phyloP scores from a whole-genome alignment of 2,113 vertebrate genomes.

The Pygoscelis antarcticus region DNA sequence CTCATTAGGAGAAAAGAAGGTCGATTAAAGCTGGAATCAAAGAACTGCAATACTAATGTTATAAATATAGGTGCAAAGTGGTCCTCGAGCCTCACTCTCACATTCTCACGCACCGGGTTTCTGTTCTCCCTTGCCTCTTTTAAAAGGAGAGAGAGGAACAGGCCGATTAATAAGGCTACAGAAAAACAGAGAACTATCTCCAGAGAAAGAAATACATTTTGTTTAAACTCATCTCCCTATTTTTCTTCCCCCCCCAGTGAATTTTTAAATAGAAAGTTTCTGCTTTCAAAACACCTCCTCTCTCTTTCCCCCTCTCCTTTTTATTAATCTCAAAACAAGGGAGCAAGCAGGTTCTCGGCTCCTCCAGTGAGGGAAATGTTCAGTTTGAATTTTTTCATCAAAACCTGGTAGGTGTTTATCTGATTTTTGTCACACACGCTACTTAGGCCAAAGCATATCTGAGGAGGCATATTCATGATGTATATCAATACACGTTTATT shows the following conservation, averaged over 20 bases:
- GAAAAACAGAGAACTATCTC: slow-evolving; percentile 9
- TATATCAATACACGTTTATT: not conserved
- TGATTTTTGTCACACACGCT: not conserved
- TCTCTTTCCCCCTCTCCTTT: not conserved
- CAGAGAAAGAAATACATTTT: not conserved
- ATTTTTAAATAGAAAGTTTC: not conserved
- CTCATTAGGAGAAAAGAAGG: slow-evolving; percentile 11
- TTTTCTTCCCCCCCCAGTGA: not conserved
- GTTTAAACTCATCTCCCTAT: not conserved
- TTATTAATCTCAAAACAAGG: not conserved
- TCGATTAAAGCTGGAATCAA: slow-evolving; percentile 21
- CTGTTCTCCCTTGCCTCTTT: not conserved
- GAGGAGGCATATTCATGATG: not conserved
- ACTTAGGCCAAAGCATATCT: not conserved
- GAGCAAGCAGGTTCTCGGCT: not conserved
- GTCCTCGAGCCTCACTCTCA: not conserved
- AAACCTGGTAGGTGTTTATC: not conserved
- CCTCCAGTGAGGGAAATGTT: not conserved
- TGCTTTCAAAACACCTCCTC: slow-evolving; percentile 6
- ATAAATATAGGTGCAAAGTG: not conserved
- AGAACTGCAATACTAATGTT: not conserved
- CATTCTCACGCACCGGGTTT: not conserved
- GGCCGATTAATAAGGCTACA: slow-evolving; percentile 14
- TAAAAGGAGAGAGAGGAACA: not conserved
- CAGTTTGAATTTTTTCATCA: not conserved